Evolutionary conservation across 2,113 vertebrate genomes (phyloP), one percentile per base, ranked within the genome.

Genomic region (Platichthys flesus): DNA sequence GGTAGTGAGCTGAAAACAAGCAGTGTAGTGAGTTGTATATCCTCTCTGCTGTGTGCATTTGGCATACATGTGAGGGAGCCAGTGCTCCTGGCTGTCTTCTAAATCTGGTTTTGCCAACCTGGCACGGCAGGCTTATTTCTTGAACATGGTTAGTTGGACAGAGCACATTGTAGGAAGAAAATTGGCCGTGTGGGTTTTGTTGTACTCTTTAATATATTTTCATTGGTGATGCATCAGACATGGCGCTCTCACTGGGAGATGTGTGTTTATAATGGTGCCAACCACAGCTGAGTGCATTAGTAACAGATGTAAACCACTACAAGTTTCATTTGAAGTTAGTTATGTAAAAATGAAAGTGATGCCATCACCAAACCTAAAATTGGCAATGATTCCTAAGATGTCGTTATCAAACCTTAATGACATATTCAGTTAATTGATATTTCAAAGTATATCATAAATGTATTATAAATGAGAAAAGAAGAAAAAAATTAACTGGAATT

Each of bases 191-290:
- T 67, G 64, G 80, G 12, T 58, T 67, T 83, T 62, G 3, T 73
- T 57, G 56, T 59, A 31, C 45, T 24, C 62, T 59, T 54, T 40
- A 51, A 55, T 59, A 64, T 66, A 65, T 74, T 55, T 62, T 64
- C 23, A 70, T 42, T 66, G 52, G n/a, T 59, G 49, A 69, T 76
- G 16, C 42, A 37, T 78, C 70, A 75, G 40, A 75, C 5, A 4
- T 66, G 45, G n/a, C 0, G 35, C 62, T 49, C 24, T 45, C 12
- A 55, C 31, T 31, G n/a, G n/a, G 59, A 65, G 45, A 18, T 49
- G 16, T 49, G 45, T 15, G 65, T 80, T 68, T 13, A 31, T 47
- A 9, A 35, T 5, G 55, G 66, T 52, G 61, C 35, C 74, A 71
- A 62, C 61, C 67, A 35, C 42, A 23, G 31, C 14, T 60, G 14